Conservation (phyloP, 30 jellyfish, hydroid and myxozoan genomes). For the Turritopsis rubra region DNA sequence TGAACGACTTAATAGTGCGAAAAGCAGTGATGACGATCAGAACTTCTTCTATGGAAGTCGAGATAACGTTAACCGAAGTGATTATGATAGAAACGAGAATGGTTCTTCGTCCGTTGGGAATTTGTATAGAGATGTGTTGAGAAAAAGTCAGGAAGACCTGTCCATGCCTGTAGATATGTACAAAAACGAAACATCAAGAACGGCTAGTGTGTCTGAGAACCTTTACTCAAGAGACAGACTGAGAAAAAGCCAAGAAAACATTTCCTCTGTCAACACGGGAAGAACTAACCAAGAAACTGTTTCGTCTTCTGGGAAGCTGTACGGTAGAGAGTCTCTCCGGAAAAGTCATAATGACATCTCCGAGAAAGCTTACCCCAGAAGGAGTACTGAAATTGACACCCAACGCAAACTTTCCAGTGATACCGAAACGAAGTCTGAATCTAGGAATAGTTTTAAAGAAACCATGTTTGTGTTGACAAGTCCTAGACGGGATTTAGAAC, state of each 20-base stretch:
- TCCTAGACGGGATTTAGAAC: neutral
- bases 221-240: neutral
- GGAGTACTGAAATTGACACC: neutral
- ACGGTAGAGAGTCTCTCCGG: neutral
- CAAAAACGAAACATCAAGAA: too few species aligned
- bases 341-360: neutral
- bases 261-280: neutral
- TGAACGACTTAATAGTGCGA: neutral
- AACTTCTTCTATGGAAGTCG: neutral
- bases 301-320: neutral
- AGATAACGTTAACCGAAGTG: neutral
- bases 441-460: slow-evolving; percentile 5
- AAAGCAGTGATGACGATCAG: neutral
- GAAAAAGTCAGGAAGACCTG: neutral
- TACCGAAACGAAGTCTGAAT: neutral
- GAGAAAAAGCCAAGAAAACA: neutral
- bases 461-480: slow-evolving; percentile 12
- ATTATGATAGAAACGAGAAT: neutral
- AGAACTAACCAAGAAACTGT: neutral
- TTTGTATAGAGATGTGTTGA: neutral
- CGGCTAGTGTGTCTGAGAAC: neutral
- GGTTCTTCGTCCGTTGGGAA: neutral
- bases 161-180: neutral
- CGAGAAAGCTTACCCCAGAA: neutral
- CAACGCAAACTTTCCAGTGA: neutral